These are phyloP conservation scores for Eurytoma adleriae DNA, from an alignment of 2,888 invertebrate species.

Conservation along the genomic window DNA sequence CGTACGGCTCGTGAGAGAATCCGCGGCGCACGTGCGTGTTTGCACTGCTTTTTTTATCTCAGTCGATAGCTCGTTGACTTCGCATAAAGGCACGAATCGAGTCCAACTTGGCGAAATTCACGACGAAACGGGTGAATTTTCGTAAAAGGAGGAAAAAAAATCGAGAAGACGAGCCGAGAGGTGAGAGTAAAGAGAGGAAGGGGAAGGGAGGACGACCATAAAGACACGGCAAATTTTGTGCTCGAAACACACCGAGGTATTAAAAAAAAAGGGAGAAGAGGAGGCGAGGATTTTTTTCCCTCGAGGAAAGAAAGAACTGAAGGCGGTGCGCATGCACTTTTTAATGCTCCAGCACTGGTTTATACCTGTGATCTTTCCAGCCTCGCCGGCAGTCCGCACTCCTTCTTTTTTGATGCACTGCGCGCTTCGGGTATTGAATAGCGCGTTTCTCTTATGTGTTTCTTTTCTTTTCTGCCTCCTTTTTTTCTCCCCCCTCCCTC, in stretches of 20 bases:
- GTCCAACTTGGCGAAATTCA: no score
- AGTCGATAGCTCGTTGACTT: no score
- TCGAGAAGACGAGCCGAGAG: slow-evolving; percentile 1
- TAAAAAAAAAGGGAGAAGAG: not conserved
- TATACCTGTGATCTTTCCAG: slow-evolving; percentile 47
- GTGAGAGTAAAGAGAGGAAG: not conserved
- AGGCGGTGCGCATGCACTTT: slow-evolving; percentile 42
- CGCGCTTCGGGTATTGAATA: slow-evolving; percentile 37
- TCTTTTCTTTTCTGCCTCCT: slow-evolving; percentile 16
- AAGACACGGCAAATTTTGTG: no score
- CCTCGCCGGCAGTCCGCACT: slow-evolving; percentile 21
- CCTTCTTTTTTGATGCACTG: slow-evolving; percentile 32
- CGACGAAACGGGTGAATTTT: no score
- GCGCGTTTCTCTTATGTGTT: slow-evolving; percentile 23
- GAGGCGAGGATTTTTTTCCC: not conserved
- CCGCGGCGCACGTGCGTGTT: no score
- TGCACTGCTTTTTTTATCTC: no score
- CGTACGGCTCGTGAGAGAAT: no score
- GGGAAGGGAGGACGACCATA: no score
- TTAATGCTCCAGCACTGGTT: slow-evolving; percentile 34
- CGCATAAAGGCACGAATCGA: no score
- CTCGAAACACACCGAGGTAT: no score
- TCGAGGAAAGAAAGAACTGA: slow-evolving; percentile 27
- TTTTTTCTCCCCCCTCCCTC: not conserved
- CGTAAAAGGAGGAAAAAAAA: not conserved